A percentile compares a stretch with the other conserved stretches of the same genome.
Conservation (phyloP, 2,113 vertebrate genomes). For the Polypterus senegalus region DNA sequence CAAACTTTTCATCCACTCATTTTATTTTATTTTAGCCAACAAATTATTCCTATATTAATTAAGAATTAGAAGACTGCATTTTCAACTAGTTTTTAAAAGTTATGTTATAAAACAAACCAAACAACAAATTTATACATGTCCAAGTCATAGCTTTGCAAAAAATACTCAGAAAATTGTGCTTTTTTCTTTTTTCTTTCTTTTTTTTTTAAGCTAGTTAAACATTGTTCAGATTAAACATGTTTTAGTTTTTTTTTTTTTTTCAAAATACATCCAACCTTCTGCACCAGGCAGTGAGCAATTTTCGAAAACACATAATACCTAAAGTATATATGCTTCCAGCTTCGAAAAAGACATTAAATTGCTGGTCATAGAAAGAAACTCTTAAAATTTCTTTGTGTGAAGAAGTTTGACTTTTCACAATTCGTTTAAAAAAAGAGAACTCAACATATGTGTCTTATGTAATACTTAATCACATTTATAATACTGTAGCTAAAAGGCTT, state of each 20-base stretch:
- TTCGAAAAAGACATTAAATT: constrained; percentile 45
- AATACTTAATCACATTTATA: constrained; percentile 4
- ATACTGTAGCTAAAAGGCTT: constrained; percentile 17
- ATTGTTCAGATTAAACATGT: constrained; percentile 75
- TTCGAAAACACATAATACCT: constrained; percentile 61
- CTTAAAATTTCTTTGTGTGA: constrained; percentile 19
- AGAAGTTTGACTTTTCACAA: constrained; percentile 14
- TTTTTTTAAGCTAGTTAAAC: constrained; percentile 94
- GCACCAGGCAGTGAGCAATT: constrained; percentile 58
- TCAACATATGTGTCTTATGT: constrained; percentile 14
- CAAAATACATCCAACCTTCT: constrained; percentile 73
- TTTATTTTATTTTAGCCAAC: constrained; percentile 96
- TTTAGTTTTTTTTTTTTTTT: constrained; percentile 62
- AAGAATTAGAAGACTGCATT: constrained; percentile 82
- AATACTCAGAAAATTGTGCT: constrained; percentile 58
- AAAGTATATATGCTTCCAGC: constrained; percentile 57
- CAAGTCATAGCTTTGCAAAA: constrained; percentile 76
- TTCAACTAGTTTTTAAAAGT: constrained; percentile 83
- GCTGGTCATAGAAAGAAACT: constrained; percentile 25
- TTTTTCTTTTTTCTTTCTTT: constrained; percentile 60
- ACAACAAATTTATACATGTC: constrained; percentile 79
- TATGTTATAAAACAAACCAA: constrained; percentile 87
- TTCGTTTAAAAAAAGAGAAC: constrained; percentile 17
- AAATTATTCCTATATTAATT: constrained; percentile 97
- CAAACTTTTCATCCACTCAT: constrained; percentile 81